These are phyloP conservation scores for Anguilla megastoma DNA, from an alignment of 2,797 vertebrate species.

Conservation along the genomic window DNA sequence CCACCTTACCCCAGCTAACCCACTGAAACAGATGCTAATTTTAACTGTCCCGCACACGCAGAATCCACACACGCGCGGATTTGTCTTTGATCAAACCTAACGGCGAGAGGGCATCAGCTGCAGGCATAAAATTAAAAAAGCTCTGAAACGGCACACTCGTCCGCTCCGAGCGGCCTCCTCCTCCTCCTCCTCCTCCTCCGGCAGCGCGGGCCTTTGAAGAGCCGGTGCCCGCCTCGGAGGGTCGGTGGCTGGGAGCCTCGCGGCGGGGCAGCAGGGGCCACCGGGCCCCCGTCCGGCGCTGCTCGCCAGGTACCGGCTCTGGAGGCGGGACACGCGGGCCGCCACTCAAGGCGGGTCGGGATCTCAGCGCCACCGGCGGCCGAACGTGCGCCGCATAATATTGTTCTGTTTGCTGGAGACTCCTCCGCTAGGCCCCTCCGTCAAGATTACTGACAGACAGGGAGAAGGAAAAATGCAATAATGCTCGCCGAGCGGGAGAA, in stretches of 20 bases:
- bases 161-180: slow-evolving; percentile 8
- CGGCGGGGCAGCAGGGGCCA: slow-evolving; percentile 13
- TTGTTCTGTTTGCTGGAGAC: slow-evolving; percentile 58
- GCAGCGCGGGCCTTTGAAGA: slow-evolving; percentile 17
- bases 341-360: slow-evolving; percentile 40
- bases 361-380: slow-evolving; percentile 48
- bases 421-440: slow-evolving; percentile 49
- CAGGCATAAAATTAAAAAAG: slow-evolving; percentile 27
- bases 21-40: slow-evolving; percentile 70
- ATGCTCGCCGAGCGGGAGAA: slow-evolving; percentile 43
- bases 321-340: slow-evolving; percentile 53
- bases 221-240: slow-evolving; percentile 13
- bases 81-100: slow-evolving; percentile 71
- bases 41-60: slow-evolving; percentile 61
- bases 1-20: slow-evolving; percentile 40
- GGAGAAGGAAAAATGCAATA: neutral
- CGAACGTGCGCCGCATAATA: slow-evolving; percentile 45
- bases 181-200: neutral
- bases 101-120: slow-evolving; percentile 58
- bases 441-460: slow-evolving; percentile 59
- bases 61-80: slow-evolving; percentile 51
- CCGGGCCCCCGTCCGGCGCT: slow-evolving; percentile 3
- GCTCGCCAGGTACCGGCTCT: slow-evolving; percentile 43
- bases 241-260: slow-evolving; percentile 17
- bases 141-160: slow-evolving; percentile 23